A percentile compares a stretch with the other conserved stretches of the same genome.
These are phyloP conservation scores for Pachycephala philippinensis DNA, from an alignment of 2,113 vertebrate species.

Conservation along the genomic window DNA sequence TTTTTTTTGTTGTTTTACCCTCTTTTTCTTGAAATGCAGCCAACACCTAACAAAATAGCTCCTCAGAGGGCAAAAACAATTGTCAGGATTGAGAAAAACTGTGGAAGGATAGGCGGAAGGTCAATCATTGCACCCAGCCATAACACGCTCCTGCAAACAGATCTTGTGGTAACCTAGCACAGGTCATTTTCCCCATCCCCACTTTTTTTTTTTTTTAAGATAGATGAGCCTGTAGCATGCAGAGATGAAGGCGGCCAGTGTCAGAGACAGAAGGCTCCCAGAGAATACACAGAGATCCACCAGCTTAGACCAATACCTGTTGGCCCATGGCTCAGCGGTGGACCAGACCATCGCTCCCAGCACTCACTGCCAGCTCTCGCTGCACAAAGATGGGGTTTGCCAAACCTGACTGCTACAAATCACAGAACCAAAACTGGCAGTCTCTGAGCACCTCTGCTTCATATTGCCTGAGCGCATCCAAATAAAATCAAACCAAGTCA, in stretches of 20 bases:
- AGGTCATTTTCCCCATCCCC: background rate
- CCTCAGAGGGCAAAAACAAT: background rate
- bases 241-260: background rate
- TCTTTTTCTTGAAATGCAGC: background rate
- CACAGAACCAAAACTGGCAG: background rate
- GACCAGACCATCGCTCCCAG: background rate
- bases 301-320: background rate
- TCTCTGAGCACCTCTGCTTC: background rate
- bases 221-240: background rate
- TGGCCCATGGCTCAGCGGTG: background rate
- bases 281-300: background rate
- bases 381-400: background rate
- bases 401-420: background rate
- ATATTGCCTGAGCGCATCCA: background rate
- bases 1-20: accelerated
- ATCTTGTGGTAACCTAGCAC: background rate
- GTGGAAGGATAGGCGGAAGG: background rate
- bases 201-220: no score
- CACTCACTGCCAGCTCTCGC: background rate
- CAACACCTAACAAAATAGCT: background rate
- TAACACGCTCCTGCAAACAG: background rate
- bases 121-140: background rate
- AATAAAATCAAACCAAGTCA: background rate
- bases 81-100: background rate
- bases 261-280: background rate